Conservation (phyloP, 2,113 vertebrate genomes). For the Muscicapa adusta region DNA sequence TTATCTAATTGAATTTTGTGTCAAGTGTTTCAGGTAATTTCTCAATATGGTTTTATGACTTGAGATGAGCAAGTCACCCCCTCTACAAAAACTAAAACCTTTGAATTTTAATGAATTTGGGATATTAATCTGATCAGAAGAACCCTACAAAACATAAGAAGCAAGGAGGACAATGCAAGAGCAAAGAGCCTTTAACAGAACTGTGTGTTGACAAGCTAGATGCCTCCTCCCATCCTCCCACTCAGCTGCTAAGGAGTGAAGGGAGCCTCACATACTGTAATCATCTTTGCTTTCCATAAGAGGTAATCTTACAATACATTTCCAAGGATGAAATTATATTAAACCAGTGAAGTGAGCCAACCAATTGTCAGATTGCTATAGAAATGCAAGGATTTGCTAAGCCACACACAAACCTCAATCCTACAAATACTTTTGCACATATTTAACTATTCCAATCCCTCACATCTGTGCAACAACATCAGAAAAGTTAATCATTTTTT, state of each 20-base stretch:
- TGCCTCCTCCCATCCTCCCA: background rate
- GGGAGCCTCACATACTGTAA: background rate
- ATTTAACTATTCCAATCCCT: background rate
- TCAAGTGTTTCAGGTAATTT: background rate
- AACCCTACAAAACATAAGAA: background rate
- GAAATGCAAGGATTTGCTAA: conserved; percentile 9
- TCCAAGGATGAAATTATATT: background rate
- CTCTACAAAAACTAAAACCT: background rate
- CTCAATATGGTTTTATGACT: background rate
- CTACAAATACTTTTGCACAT: background rate
- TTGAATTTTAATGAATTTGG: background rate
- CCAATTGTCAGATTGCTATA: background rate
- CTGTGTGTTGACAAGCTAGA: background rate
- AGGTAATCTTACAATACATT: background rate
- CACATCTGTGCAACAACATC: background rate
- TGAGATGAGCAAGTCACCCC: background rate
- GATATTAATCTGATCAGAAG: background rate
- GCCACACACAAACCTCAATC: background rate
- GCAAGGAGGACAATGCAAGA: background rate
- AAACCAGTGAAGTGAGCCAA: background rate
- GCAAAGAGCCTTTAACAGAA: background rate
- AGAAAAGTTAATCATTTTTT: background rate
- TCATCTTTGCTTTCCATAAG: background rate
- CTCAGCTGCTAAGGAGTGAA: background rate
- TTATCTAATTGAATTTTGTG: background rate